Evolutionary conservation across 2,113 vertebrate genomes (phyloP).

Genomic region (Siniperca chuatsi): DNA sequence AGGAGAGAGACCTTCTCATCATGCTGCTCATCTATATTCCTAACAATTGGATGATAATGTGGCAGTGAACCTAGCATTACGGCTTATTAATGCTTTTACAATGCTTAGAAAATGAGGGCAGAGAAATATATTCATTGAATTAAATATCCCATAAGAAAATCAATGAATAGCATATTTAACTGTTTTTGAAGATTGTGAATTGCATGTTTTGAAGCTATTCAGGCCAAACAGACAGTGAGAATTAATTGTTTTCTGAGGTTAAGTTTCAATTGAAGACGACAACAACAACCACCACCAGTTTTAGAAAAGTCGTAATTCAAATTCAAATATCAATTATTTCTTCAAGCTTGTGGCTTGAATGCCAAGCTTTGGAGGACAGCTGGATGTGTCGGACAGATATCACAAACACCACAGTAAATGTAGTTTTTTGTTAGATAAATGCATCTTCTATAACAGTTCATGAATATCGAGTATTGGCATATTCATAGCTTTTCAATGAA

Average conservation of each 20-base stretch:
- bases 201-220: not conserved
- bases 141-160: conserved; percentile 15
- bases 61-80: not conserved
- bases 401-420: conserved; percentile 20
- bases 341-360: not conserved
- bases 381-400: conserved; percentile 1
- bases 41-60: conserved; percentile 7
- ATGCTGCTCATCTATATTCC: conserved; percentile 3
- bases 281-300: not conserved
- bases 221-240: not conserved
- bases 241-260: conserved; percentile 13
- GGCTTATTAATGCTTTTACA: conserved; percentile 6
- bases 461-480: conserved; percentile 15
- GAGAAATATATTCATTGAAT: not conserved
- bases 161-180: not conserved
- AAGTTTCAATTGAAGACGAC: not conserved
- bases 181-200: not conserved
- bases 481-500: conserved; percentile 22
- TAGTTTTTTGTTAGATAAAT: conserved; percentile 25
- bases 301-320: conserved; percentile 9
- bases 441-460: conserved; percentile 12
- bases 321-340: conserved; percentile 35
- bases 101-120: not conserved
- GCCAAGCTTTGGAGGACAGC: conserved; percentile 19
- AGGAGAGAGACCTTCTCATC: not conserved